A percentile compares a stretch with the other conserved stretches of the same genome.
Evolutionary conservation across 2,797 vertebrate species (phyloP).

Genomic region (Prionace glauca): DNA sequence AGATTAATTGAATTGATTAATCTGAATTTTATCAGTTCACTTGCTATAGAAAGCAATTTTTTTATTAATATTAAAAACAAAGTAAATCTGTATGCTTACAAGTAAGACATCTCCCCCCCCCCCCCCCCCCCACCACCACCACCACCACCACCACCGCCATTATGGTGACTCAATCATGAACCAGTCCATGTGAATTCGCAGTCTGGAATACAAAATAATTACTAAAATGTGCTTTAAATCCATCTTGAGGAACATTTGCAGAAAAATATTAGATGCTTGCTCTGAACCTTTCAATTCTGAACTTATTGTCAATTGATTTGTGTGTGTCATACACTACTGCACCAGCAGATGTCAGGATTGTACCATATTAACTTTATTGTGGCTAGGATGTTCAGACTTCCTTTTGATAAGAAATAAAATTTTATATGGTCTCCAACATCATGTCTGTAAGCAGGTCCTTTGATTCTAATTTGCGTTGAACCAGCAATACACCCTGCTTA

Average conservation of each 20-base stretch:
- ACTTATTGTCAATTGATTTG: not conserved
- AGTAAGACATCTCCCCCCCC: not conserved
- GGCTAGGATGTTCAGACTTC: not conserved
- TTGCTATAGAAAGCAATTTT: not conserved
- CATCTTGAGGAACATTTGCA: not conserved
- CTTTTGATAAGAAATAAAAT: not conserved
- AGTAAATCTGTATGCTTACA: not conserved
- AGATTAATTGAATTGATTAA: not conserved
- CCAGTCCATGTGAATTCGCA: not conserved
- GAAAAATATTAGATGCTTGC: not conserved
- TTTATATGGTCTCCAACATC: not conserved
- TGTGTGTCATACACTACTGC: not conserved
- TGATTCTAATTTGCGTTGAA: not conserved
- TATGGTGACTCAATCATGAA: not conserved
- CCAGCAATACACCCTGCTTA: not conserved
- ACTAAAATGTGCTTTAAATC: not conserved
- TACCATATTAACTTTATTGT: not conserved
- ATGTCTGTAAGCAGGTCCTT: not conserved
- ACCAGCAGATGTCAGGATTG: slow-evolving; percentile 26
- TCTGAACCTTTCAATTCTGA: not conserved
- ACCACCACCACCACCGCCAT: too few species aligned
- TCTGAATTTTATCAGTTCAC: not conserved
- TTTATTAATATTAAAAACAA: not conserved
- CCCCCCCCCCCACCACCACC: too few species aligned
- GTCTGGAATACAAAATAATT: not conserved